phyloP scores from a whole-genome alignment of 2,797 vertebrate genomes.

The Diplodus sargus region DNA sequence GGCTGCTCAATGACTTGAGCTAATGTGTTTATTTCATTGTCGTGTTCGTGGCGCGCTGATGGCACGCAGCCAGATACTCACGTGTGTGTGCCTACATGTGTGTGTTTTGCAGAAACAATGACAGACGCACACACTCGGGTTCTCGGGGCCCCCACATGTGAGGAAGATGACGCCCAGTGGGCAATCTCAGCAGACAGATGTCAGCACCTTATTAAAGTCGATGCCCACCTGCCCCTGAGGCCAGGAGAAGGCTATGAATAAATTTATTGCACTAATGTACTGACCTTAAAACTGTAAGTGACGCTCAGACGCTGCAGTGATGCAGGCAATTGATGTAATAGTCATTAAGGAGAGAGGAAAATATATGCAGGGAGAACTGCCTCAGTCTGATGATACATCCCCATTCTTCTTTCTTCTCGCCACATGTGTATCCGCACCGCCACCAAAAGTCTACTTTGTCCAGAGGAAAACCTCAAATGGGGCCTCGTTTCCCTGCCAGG shows the following conservation, averaged over 20 bases:
- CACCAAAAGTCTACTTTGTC: constrained; percentile 24
- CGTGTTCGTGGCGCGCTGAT: constrained; percentile 39
- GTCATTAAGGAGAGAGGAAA: constrained; percentile 49
- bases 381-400: constrained; percentile 13
- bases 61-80: constrained; percentile 52
- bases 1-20: constrained; percentile 58
- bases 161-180: constrained; percentile 64
- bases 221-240: constrained; percentile 51
- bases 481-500: constrained; percentile 48
- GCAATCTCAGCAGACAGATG: constrained; percentile 78
- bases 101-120: constrained; percentile 35
- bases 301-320: constrained; percentile 63
- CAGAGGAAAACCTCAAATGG: constrained; percentile 48
- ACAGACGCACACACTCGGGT: constrained; percentile 32
- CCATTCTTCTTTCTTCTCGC: constrained; percentile 42
- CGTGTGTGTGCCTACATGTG: constrained; percentile 16
- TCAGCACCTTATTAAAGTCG: constrained; percentile 79
- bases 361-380: constrained; percentile 39
- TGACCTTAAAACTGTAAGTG: constrained; percentile 80
- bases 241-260: constrained; percentile 80
- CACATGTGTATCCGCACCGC: constrained; percentile 1
- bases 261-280: constrained; percentile 80
- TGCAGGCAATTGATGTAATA: constrained; percentile 65
- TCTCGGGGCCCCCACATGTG: constrained; percentile 67
- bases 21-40: constrained; percentile 69